Base-by-base conservation (phyloP, 2,888 invertebrate species). In the Pardosa pseudoannulata region DNA sequence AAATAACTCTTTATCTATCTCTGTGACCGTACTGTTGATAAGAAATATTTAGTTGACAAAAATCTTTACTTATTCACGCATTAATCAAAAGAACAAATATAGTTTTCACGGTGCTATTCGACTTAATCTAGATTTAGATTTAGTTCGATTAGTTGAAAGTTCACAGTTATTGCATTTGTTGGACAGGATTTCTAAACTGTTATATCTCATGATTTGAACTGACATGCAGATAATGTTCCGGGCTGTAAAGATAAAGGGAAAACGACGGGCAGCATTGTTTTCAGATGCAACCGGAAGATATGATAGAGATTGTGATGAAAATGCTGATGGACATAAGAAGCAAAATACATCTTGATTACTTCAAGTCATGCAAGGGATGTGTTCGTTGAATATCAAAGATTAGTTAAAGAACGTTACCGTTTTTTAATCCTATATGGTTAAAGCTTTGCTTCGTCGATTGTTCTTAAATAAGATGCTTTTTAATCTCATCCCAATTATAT, bases 361-460 rank as follows among this genome's bases (percentile, higher is more conserved):
- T 11, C 1, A 11, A 3, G 23, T 1, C 56, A 23, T 23, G 19
- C 19, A 56, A 19, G 56, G 56, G 2, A 56, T 3, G 19, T n/a
- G 56, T 56, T 23, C 23, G 2, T 31, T 5, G 19, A 67, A 67
- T 19, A 67, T 23, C 11, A 36, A 32, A 67, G 65, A 68, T 36
- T 68, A 68, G 31, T 36, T 23, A 68, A 31, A 36, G 36, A 36
- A 36, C 68, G 68, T 36, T 68, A 36, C 39, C n/a, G 68, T 32
- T 23, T n/a, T n/a, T 32, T 68, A 68, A 68, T 68, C 36, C 29
- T 11, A 31, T 16, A 29, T 65, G 29, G 29, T 31, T 65, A 2
- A 65, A 29, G 32, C 29, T 16, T n/a, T 19, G 39, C 29, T 16
- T 28, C 9, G 36, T 13, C n/a, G 28, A 74, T 36, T 62, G 56